Conservation (phyloP, 2,113 vertebrate genomes). For the Oreochromis aureus region DNA sequence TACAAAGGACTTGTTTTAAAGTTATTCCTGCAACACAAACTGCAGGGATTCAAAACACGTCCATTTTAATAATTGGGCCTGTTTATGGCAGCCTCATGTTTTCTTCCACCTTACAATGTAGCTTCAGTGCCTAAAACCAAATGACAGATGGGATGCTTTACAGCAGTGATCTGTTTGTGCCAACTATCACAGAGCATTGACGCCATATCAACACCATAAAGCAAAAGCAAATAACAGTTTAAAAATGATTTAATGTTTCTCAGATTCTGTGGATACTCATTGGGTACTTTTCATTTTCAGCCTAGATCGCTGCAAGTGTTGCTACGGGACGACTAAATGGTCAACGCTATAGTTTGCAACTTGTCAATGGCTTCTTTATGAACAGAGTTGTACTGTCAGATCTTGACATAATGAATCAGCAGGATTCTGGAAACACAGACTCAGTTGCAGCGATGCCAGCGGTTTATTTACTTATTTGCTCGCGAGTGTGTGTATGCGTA, state of each 20-base stretch:
- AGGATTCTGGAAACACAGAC: constrained; percentile 14
- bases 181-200: background rate
- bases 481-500: background rate
- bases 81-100: background rate
- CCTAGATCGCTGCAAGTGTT: background rate
- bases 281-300: background rate
- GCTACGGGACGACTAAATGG: background rate
- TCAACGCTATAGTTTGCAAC: background rate
- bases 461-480: constrained; percentile 37
- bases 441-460: background rate
- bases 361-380: background rate
- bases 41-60: background rate
- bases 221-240: background rate
- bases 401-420: constrained; percentile 3
- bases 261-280: fast-evolving
- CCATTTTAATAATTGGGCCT: background rate
- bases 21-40: background rate
- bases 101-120: background rate
- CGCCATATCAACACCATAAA: background rate
- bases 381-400: background rate
- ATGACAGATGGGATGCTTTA: background rate
- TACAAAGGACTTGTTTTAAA: background rate
- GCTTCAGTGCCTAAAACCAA: background rate
- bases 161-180: background rate
- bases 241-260: background rate